A percentile compares a stretch with the other conserved stretches of the same genome.
These are phyloP conservation scores for Telmatochromis sp. DNA, from an alignment of 2,113 vertebrate species.

Conservation along the genomic window DNA sequence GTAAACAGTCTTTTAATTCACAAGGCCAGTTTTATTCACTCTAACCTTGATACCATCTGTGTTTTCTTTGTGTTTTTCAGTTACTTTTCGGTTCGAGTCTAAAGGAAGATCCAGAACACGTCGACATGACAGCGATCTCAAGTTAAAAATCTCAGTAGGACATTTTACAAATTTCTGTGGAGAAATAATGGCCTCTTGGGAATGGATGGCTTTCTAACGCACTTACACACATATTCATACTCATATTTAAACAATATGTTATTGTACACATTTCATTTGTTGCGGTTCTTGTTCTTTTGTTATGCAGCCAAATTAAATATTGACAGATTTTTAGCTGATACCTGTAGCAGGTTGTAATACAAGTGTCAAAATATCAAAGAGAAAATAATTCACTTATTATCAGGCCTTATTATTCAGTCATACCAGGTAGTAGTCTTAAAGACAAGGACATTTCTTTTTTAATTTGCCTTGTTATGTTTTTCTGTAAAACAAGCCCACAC, in stretches of 20 bases:
- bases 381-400: neutral
- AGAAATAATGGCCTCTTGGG: neutral
- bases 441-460: neutral
- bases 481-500: neutral
- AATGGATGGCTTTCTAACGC: neutral
- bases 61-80: constrained; percentile 30
- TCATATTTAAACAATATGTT: neutral
- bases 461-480: neutral
- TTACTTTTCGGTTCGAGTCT: neutral
- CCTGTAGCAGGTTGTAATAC: neutral
- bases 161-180: neutral
- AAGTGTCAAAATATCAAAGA: neutral
- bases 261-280: neutral
- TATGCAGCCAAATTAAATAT: neutral
- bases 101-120: neutral
- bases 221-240: neutral
- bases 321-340: neutral
- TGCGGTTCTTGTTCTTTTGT: neutral
- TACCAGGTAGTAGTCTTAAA: neutral
- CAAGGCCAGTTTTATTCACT: neutral
- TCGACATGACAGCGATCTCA: neutral
- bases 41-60: neutral
- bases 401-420: neutral
- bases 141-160: constrained; percentile 15
- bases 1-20: constrained; percentile 37